phyloP scores from a whole-genome alignment of 2,888 invertebrate genomes.

The Xanthostigma xanthostigma region DNA sequence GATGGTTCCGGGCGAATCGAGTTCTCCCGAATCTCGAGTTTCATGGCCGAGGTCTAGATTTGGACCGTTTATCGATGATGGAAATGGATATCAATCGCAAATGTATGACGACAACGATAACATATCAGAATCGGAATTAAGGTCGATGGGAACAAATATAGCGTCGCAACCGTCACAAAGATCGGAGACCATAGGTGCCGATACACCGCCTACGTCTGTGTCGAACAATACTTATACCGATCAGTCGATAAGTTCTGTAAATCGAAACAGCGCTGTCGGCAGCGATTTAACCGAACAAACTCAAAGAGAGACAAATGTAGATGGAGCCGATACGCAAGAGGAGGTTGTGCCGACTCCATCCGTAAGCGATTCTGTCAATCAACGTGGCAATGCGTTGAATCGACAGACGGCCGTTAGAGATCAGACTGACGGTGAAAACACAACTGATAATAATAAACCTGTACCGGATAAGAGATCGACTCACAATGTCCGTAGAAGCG shows the following conservation, averaged over 20 bases:
- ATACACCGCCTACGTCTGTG: conserved; percentile 23
- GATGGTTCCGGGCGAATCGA: conserved; percentile 47
- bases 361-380: conserved; percentile 5
- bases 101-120: conserved; percentile 12
- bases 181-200: conserved; percentile 29
- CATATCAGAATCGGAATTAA: conserved; percentile 16
- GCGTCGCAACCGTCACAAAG: conserved; percentile 19
- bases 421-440: conserved; percentile 25
- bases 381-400: conserved; percentile 11
- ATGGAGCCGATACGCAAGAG: conserved; percentile 30
- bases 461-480: conserved; percentile 9
- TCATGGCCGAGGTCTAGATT: conserved; percentile 8
- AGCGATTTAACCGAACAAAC: conserved; percentile 10
- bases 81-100: conserved; percentile 3
- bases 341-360: conserved; percentile 21
- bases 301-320: conserved; percentile 34
- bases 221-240: conserved; percentile 7
- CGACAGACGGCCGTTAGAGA: conserved; percentile 19
- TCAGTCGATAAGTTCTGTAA: conserved; percentile 8
- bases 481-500: conserved; percentile 8
- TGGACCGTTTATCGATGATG: conserved; percentile 6
- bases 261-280: conserved; percentile 22
- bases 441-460: conserved; percentile 17
- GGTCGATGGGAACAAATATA: conserved; percentile 16
- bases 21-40: conserved; percentile 25